Conservation (phyloP, 2,888 invertebrate genomes). For the Petrolisthes manimaculis region DNA sequence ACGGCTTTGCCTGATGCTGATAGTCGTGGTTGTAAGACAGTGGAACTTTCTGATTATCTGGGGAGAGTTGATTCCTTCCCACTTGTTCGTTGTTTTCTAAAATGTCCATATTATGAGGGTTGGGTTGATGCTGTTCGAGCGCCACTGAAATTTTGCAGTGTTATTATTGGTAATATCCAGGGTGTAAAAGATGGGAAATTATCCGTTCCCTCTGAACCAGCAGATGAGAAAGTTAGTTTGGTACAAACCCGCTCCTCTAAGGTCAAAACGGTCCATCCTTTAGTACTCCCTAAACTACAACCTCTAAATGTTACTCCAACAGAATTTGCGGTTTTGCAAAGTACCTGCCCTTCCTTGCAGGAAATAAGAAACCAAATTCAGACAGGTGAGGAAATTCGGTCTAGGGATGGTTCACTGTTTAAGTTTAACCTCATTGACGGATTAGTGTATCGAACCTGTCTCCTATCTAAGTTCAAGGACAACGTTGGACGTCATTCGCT, state of each 20-base stretch:
- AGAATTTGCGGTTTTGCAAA: slow-evolving; percentile 5
- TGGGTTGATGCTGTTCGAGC: slow-evolving; percentile 28
- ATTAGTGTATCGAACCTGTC: neutral
- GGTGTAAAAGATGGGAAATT: neutral
- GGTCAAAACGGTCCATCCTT: neutral
- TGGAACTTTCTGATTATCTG: slow-evolving; percentile 13
- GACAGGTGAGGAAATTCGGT: neutral
- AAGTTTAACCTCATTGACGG: neutral
- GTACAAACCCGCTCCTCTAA: neutral
- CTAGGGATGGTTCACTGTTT: neutral
- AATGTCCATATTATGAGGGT: slow-evolving; percentile 26
- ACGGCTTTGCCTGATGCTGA: slow-evolving; percentile 12
- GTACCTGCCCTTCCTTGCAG: neutral
- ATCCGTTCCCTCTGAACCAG: neutral
- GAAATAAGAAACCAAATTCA: neutral
- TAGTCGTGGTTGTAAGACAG: neutral
- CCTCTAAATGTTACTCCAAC: neutral
- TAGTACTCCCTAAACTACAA: neutral
- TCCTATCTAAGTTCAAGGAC: neutral
- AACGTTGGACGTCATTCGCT: neutral
- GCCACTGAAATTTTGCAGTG: slow-evolving; percentile 24
- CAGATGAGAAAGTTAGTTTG: neutral
- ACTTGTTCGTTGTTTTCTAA: slow-evolving; percentile 4
- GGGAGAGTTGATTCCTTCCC: slow-evolving; percentile 22
- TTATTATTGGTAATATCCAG: slow-evolving; percentile 17